Evolutionary conservation across 2,113 vertebrate genomes (phyloP).

Genomic region (Pseudopipra pipra): DNA sequence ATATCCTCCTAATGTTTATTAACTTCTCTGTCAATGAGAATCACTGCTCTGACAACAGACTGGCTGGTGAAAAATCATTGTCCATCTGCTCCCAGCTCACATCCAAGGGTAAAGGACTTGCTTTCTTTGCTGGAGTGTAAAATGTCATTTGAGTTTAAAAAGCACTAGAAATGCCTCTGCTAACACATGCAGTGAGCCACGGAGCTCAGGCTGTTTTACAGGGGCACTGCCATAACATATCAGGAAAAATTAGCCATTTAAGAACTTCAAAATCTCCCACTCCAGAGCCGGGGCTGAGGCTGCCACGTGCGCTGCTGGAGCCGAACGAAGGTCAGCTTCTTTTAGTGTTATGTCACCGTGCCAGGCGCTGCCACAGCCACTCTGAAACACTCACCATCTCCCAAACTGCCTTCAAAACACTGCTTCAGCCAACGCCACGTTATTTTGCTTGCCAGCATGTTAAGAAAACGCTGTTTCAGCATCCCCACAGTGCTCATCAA

Average conservation of each 20-base stretch:
- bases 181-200: background rate
- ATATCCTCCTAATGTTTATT: conserved; percentile 42
- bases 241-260: background rate
- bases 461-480: background rate
- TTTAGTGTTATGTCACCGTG: fast-evolving
- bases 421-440: background rate
- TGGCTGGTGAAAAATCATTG: background rate
- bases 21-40: conserved; percentile 28
- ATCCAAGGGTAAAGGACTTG: background rate
- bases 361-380: background rate
- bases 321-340: fast-evolving
- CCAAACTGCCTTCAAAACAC: background rate
- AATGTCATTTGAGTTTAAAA: background rate
- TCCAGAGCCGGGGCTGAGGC: background rate
- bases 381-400: background rate
- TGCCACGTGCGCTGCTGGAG: background rate
- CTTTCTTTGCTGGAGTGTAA: background rate
- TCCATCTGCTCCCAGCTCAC: conserved; percentile 29
- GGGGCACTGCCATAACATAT: background rate
- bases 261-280: background rate
- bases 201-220: background rate
- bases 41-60: background rate
- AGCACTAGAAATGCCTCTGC: background rate
- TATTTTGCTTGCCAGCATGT: background rate
- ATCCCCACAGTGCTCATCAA: background rate